Evolutionary conservation across 2,113 vertebrate species (phyloP).

Genomic region (Lucifuga dentata): DNA sequence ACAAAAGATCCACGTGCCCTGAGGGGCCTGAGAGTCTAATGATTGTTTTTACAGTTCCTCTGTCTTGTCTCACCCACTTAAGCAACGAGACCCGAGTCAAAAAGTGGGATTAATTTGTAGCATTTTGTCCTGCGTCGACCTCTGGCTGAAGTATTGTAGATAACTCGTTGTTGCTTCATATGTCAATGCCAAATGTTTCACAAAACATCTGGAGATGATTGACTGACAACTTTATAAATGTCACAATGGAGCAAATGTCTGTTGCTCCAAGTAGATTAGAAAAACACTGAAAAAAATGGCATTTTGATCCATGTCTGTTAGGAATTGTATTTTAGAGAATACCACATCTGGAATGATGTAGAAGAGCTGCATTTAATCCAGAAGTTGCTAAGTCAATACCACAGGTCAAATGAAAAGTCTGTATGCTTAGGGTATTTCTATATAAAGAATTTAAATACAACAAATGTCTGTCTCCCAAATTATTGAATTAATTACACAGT

Average conservation of each 20-base stretch:
- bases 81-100: slow-evolving; percentile 15
- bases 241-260: no score
- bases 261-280: neutral
- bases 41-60: slow-evolving; percentile 62
- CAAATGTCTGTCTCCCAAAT: neutral
- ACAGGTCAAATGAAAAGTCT: neutral
- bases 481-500: neutral
- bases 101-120: slow-evolving; percentile 6
- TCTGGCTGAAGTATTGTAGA: neutral
- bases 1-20: slow-evolving; percentile 64
- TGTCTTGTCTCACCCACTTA: slow-evolving; percentile 40
- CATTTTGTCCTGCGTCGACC: neutral
- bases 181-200: neutral
- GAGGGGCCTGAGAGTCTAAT: slow-evolving; percentile 45
- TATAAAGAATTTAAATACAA: neutral
- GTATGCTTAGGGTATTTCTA: neutral
- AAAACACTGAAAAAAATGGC: neutral
- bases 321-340: neutral
- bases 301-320: neutral
- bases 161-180: neutral
- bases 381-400: neutral
- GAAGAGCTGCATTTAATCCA: neutral
- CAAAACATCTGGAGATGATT: neutral
- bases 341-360: slow-evolving; percentile 24
- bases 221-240: neutral